Base-by-base conservation (phyloP, 1,140 invertebrate species). In the Cephus cinctus region DNA sequence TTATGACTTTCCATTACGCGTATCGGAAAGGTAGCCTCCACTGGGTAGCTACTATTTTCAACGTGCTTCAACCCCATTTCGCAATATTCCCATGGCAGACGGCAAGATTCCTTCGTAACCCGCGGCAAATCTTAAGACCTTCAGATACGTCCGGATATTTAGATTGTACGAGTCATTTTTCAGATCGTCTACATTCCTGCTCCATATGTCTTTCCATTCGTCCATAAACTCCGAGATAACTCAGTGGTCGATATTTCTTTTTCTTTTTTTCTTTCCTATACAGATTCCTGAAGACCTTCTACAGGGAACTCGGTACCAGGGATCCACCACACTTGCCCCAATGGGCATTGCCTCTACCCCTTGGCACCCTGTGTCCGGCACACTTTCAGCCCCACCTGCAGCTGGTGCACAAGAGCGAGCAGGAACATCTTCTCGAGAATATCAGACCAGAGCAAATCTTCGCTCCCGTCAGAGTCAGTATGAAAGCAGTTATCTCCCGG, bases 341-440 rank as follows among this genome's bases (percentile, higher is more conserved):
- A 38, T 78, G 76, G 76, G 69, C 73, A 11, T 69, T 69, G 4
- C 70, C 67, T 2, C 51, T 75, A n/a, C 71, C 72, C 3, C 61
- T 65, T 5, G 76, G 75, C 35, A 69, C 68, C 19, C 61, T 77
- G 21, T 75, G 74, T 42, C 69, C 76, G 5, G 76, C 76, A 6
- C 67, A 71, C 52, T 75, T 78, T 42, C 73, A 77, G 43, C 76
- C 76, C 1, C 67, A 76, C n/a, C 57, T 78, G 12, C 74, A 75
- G 38, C 56, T 78, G 43, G 65, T 68, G 2, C 71, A 74, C 50
- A 63, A 69, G 22, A 67, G 63, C 56, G 59, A 66, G 32, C 64
- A 72, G 47, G 67, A 70, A 31, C 66, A 71, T 50, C 67, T 69
- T 12, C 56, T 70, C 40, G 71, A 69, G 43, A 69, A 71, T 43